Conservation (phyloP, 1,140 invertebrate species). For the Antheraea pernyi region DNA sequence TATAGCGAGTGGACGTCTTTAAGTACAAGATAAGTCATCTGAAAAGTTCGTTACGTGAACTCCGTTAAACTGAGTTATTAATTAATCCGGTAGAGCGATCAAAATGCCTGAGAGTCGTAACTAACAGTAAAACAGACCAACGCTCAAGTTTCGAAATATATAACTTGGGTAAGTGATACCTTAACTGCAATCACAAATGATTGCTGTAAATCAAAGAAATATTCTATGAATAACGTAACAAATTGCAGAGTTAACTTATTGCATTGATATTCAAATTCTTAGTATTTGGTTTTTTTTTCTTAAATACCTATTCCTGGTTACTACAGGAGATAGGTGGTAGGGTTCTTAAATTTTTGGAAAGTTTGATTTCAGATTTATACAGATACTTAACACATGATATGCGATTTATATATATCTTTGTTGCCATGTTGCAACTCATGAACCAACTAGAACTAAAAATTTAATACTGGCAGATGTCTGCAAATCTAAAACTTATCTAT, state of each 20-base stretch:
- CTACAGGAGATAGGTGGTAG: background rate
- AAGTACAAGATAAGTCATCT: slow-evolving; percentile 37
- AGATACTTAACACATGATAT: background rate
- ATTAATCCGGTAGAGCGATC: too few species aligned
- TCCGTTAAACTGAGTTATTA: background rate
- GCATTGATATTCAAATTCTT: too few species aligned
- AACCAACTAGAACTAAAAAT: background rate
- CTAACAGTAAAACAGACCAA: background rate
- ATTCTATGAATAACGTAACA: background rate
- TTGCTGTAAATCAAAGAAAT: background rate
- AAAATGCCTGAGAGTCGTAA: background rate
- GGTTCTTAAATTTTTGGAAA: slow-evolving; percentile 8
- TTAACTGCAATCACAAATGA: background rate
- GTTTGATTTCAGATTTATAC: slow-evolving; percentile 11
- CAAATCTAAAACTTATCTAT: background rate
- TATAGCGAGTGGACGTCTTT: slow-evolving; percentile 31
- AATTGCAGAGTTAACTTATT: too few species aligned
- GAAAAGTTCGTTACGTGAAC: background rate
- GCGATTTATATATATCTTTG: background rate
- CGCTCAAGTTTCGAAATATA: background rate
- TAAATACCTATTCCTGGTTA: too few species aligned
- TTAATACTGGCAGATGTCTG: background rate
- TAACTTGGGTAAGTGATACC: background rate
- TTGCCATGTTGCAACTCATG: background rate
- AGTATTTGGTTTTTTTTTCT: too few species aligned